phyloP scores from a whole-genome alignment of 1,140 invertebrate species.

The Adoxophyes honmai region DNA sequence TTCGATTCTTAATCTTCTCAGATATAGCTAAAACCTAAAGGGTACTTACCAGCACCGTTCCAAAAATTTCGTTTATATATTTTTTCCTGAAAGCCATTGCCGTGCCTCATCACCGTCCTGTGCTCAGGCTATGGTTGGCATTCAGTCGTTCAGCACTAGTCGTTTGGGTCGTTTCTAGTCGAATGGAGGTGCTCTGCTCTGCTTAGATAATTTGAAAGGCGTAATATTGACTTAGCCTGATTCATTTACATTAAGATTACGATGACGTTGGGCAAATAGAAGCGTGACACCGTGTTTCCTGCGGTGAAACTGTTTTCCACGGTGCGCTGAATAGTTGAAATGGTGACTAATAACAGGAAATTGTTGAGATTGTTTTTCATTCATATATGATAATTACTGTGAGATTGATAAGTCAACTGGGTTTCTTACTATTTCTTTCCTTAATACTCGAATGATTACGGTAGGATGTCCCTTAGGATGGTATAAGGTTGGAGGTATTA shows the following conservation, averaged over 20 bases:
- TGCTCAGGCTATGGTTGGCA: conserved; percentile 4
- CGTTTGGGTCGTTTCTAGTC: conserved; percentile 39
- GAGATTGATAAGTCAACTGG: too few relatives aligned
- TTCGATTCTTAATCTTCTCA: too few relatives aligned
- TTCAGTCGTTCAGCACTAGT: conserved; percentile 31
- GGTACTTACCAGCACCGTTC: conserved; percentile 46
- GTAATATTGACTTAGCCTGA: conserved; percentile 47
- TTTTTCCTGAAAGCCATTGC: conserved; percentile 43
- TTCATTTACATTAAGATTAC: conserved; percentile 55
- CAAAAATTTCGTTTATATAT: conserved; percentile 32
- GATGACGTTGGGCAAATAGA: conserved; percentile 50
- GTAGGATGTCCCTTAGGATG: too few relatives aligned
- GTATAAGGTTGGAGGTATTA: too few relatives aligned
- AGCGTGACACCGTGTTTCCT: conserved; percentile 56
- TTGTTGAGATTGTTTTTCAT: too few relatives aligned
- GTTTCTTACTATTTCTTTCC: too few relatives aligned
- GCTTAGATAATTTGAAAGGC: conserved; percentile 44
- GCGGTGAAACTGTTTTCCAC: conserved; percentile 25
- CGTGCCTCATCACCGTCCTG: conserved; percentile 28
- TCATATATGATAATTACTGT: too few relatives aligned
- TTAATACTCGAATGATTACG: too few relatives aligned
- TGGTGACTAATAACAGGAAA: too few relatives aligned
- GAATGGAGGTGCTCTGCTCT: conserved; percentile 33
- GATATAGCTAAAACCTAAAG: neutral
- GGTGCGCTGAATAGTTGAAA: neutral